Percentiles rank a stretch among this genome's conserved stretches.
Conservation (phyloP, 2,888 invertebrate genomes). For the Cephus sareptanus region DNA sequence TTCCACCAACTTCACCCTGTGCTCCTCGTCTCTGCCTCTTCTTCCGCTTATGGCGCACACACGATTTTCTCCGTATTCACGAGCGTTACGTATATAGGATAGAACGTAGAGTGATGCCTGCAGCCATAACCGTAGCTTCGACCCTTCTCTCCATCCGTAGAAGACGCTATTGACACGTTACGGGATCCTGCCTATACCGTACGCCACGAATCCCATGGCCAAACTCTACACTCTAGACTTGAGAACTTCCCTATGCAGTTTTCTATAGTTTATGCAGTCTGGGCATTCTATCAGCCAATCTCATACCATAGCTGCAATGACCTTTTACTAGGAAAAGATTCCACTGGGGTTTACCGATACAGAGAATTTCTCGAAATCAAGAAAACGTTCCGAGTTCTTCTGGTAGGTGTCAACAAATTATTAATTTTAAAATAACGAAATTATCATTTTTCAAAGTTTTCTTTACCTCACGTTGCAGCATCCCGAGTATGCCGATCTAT, state of each 20-base stretch:
- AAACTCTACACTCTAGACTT: not conserved
- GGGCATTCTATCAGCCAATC: not conserved
- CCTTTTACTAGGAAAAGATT: not conserved
- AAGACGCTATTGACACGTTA: slow-evolving; percentile 42
- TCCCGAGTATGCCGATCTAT: not conserved
- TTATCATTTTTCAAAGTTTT: not conserved
- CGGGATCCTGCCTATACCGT: slow-evolving; percentile 52
- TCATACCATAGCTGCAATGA: not conserved
- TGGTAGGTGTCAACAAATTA: not conserved
- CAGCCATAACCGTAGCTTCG: not conserved
- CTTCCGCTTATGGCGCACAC: not conserved
- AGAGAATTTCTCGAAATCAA: not conserved
- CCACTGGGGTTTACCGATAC: not conserved
- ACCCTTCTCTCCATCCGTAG: not conserved
- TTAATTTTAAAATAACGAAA: not conserved
- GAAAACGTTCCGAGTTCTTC: not conserved
- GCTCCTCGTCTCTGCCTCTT: slow-evolving; percentile 1
- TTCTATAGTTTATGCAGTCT: not conserved
- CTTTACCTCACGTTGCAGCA: not conserved
- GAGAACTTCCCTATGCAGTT: not conserved
- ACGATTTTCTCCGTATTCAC: not conserved
- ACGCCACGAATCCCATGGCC: not conserved
- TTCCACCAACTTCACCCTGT: slow-evolving; percentile 2
- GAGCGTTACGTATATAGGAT: not conserved
- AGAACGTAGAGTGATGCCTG: not conserved